Evolutionary conservation across 2,888 invertebrate genomes (phyloP), one percentile per base, ranked within the genome.

Genomic region (Rhaphigaster nebulosa): DNA sequence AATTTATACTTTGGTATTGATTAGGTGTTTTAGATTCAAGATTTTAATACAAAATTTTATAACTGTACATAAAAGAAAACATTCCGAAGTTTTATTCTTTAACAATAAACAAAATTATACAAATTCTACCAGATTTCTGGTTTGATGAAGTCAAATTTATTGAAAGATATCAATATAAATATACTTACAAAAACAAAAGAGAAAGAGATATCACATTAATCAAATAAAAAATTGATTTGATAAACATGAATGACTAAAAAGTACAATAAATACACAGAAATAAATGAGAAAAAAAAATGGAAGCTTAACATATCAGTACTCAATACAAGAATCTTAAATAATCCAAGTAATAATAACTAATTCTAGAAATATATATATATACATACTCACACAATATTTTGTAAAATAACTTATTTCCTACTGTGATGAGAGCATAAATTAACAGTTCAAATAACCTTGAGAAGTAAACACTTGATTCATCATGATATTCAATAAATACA

Each of bases 301-400:
- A 84, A 84, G 84, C 84, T 84, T 84, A 84, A 84, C 84, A 45
- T 84, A 84, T 84, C 84, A 84, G 84, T 84, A 84, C 84, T 84
- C n/a, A 13, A 84, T 45, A 84, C 45, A 84, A 18, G 84, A 84
- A 84, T 84, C 13, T 41, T 50, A 50, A 84, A 84, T 45, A 45
- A 84, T 84, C 41, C 45, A 84, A 84, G 84, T 45, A 45, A 84
- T 45, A 84, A 84, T 84, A 41, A 38, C 41, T 80, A 80, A 80
- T 26, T 8, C 26, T 41, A 84, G 41, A 50, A 60, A n/a, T 1
- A n/a, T 29, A 29, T 84, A 84, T n/a, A 84, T 84, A 38, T 10
- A 41, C 5, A 80, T 80, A 80, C 41, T 41, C 41, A 84, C n/a
- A 45, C 13, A n/a, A 84, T 84, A 45, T 8, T 3, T 84, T 45